Base-by-base conservation (phyloP, 2,888 invertebrate genomes). In the Coremacera marginata region DNA sequence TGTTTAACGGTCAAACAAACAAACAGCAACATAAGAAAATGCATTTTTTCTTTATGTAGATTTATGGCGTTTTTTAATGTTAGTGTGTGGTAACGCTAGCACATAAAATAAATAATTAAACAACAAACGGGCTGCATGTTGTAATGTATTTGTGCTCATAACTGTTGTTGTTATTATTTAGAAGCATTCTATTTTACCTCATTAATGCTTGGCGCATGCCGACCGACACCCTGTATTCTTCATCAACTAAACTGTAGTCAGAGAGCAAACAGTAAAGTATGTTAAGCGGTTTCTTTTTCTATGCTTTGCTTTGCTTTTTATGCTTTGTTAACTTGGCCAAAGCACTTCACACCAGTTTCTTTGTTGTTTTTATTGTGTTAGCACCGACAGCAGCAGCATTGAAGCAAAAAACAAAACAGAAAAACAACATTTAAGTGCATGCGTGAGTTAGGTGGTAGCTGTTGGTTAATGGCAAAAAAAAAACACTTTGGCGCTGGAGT, bases 241-340 rank as follows among this genome's bases (percentile, higher is more conserved):
- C 7, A 14, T 44, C 44, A 44, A 44, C 44, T 11, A 11, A 44
- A 44, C 44, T 44, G 44, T 11, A 44, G 44, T 51, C 5, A 68
- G 14, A 34, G 63, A 22, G 22, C 25, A 60, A 37, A 37, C 67
- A 67, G 44, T 37, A 31, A 65, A 67, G 52, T 75, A 44, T 75
- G 75, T 75, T 75, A 75, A 65, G 75, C 75, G 57, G 37, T 67
- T 75, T 11, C 57, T 75, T 65, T 57, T 27, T 7, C 63, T 73
- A 55, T n/a, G 67, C 22, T 31, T 44, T n/a, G 67, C 22, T 31
- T 44, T 55, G 27, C 27, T 52, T 74, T 57, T 65, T 74, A 31
- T 65, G 65, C 65, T 65, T 55, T 67, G 67, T 67, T 75, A 75
- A 67, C 67, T 75, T 55, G 67, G 75, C 34, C 75, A 75, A 67